These are phyloP conservation scores for Sarcophaga bullata DNA, from an alignment of 1,140 invertebrate species.

Conservation along the genomic window DNA sequence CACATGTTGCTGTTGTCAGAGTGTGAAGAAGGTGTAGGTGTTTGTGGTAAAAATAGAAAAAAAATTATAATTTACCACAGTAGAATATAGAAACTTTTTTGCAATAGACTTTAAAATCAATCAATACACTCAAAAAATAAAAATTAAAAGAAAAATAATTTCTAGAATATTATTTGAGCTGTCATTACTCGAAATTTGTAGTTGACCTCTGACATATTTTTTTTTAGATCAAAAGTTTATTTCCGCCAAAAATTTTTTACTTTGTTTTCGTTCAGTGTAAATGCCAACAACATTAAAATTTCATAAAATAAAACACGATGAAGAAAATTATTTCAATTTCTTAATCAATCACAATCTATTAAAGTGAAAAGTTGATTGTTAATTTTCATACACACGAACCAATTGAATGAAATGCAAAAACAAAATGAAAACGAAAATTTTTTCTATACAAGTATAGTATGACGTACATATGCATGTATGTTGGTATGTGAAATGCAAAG, in stretches of 20 bases:
- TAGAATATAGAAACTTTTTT: background rate
- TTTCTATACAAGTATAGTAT: no score
- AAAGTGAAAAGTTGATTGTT: slow-evolving; percentile 36
- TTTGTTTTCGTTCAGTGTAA: background rate
- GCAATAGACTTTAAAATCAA: background rate
- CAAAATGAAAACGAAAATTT: background rate
- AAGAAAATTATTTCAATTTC: slow-evolving; percentile 37
- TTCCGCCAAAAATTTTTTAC: background rate
- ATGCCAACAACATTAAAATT: slow-evolving; percentile 31
- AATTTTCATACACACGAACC: slow-evolving; percentile 16
- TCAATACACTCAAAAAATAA: background rate
- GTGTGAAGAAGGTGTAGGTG: no score
- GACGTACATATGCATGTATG: no score
- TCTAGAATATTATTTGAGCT: background rate
- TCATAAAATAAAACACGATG: slow-evolving; percentile 12
- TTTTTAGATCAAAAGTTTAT: background rate
- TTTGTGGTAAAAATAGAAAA: no score
- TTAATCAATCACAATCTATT: slow-evolving; percentile 37
- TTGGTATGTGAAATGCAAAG: no score
- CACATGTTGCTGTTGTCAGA: background rate
- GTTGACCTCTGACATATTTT: no score
- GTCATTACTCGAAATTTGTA: no score
- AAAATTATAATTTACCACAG: background rate
- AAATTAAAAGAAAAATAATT: background rate
- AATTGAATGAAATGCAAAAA: background rate